Evolutionary conservation across 2,888 invertebrate species (phyloP).

Genomic region (Drosophila neotestacea): DNA sequence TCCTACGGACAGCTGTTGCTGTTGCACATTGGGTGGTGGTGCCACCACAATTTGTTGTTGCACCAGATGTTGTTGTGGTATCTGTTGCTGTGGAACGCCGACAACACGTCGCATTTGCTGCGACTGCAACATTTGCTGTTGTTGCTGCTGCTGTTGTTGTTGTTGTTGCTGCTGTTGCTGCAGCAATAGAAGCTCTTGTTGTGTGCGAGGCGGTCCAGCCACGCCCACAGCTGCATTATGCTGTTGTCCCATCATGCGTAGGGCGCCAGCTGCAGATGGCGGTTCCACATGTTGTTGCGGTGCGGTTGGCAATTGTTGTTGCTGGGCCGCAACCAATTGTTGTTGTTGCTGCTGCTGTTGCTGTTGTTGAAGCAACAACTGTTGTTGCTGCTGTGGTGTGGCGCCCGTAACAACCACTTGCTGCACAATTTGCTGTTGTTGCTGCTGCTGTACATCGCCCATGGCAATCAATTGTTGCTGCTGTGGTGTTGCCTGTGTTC

Average conservation of each 20-base stretch:
- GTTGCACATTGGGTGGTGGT: slow-evolving; percentile 82
- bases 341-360: slow-evolving; percentile 54
- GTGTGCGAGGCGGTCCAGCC: slow-evolving; percentile 81
- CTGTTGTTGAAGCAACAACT: slow-evolving; percentile 47
- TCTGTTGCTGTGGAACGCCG: slow-evolving; percentile 66
- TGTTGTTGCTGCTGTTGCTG: slow-evolving; percentile 86
- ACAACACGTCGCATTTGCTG: slow-evolving; percentile 85
- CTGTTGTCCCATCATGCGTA: slow-evolving; percentile 93
- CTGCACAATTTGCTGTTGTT: slow-evolving; percentile 74
- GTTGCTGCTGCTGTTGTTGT: slow-evolving; percentile 85
- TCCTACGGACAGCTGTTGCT: slow-evolving; percentile 65
- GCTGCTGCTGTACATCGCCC: slow-evolving; percentile 62
- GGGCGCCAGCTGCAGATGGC: slow-evolving; percentile 89
- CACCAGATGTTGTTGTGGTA: slow-evolving; percentile 73
- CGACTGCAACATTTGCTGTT: slow-evolving; percentile 76
- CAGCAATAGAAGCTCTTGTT: slow-evolving; percentile 87
- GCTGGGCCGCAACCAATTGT: slow-evolving; percentile 56
- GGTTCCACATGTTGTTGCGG: slow-evolving; percentile 72
- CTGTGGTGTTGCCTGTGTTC: slow-evolving; percentile 65
- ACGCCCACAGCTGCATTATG: slow-evolving; percentile 88
- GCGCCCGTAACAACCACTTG: slow-evolving; percentile 75
- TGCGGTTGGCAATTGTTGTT: slow-evolving; percentile 57
- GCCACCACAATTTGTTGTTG: slow-evolving; percentile 78
- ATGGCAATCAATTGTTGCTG: slow-evolving; percentile 69
- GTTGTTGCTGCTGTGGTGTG: slow-evolving; percentile 66